Percentiles rank a stretch among this genome's conserved stretches.
These are phyloP conservation scores for Gallinago stenura DNA, from an alignment of 2,797 vertebrate genomes.

Conservation along the genomic window DNA sequence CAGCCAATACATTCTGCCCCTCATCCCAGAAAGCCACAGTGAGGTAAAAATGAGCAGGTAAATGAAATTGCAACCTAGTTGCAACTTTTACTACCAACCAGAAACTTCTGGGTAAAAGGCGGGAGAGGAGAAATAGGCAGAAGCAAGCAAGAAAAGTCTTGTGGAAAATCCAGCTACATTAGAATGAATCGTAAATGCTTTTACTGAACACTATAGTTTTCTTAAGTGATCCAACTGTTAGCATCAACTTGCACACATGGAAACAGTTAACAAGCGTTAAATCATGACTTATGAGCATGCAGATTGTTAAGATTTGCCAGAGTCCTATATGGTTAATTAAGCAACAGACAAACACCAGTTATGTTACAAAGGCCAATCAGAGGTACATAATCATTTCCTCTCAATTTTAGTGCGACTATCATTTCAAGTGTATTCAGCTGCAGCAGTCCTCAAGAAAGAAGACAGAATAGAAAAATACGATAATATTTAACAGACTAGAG, in stretches of 20 bases:
- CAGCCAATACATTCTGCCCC: slow-evolving; percentile 29
- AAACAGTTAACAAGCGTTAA: slow-evolving; percentile 70
- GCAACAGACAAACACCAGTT: slow-evolving; percentile 57
- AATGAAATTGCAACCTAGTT: slow-evolving; percentile 31
- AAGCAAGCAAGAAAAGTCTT: slow-evolving; percentile 53
- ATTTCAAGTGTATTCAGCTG: slow-evolving; percentile 73
- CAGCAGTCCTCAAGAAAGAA: slow-evolving; percentile 72
- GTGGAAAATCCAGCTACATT: slow-evolving; percentile 54
- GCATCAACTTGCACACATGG: slow-evolving; percentile 70
- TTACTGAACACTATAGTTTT: slow-evolving; percentile 62
- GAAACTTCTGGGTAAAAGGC: slow-evolving; percentile 55
- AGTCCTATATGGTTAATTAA: slow-evolving; percentile 64
- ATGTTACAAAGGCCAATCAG: slow-evolving; percentile 70
- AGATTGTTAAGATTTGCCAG: slow-evolving; percentile 58
- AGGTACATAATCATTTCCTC: slow-evolving; percentile 70
- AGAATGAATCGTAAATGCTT: slow-evolving; percentile 45
- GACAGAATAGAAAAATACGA: slow-evolving; percentile 68
- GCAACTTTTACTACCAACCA: slow-evolving; percentile 44
- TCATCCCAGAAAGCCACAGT: slow-evolving; percentile 39
- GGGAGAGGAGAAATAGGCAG: slow-evolving; percentile 46
- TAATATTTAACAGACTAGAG: slow-evolving; percentile 61
- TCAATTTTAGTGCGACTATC: slow-evolving; percentile 62
- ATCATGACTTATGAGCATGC: slow-evolving; percentile 49
- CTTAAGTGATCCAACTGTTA: slow-evolving; percentile 59
- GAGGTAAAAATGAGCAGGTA: slow-evolving; percentile 40